Evolutionary conservation across 2,888 invertebrate species (phyloP).

Genomic region (Macroteleia sp.): DNA sequence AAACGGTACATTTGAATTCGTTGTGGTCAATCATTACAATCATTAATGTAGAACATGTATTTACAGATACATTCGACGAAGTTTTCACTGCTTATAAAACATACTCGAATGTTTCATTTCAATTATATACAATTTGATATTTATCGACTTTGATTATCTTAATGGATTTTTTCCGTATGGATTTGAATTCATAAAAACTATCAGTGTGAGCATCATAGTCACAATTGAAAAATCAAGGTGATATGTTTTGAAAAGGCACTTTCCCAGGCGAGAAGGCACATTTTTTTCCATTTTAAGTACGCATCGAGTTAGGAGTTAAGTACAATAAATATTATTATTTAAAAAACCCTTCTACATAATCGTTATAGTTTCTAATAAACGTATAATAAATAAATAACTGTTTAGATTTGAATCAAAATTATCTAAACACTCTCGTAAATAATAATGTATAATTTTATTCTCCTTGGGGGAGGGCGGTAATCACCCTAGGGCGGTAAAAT

Average conservation of each 20-base stretch:
- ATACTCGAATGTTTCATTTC: slow-evolving; percentile 69
- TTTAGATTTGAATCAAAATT: too few relatives aligned
- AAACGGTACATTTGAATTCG: slow-evolving; percentile 34
- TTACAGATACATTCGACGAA: slow-evolving; percentile 71
- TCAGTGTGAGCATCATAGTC: slow-evolving; percentile 37
- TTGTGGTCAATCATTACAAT: slow-evolving; percentile 63
- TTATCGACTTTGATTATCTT: slow-evolving; percentile 63
- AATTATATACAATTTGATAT: slow-evolving; percentile 74
- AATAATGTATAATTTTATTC: too few relatives aligned
- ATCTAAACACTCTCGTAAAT: too few relatives aligned
- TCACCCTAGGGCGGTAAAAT: too few relatives aligned
- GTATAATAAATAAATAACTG: too few relatives aligned
- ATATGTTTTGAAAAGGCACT: slow-evolving; percentile 53
- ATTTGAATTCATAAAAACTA: slow-evolving; percentile 49
- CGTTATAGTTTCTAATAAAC: too few relatives aligned
- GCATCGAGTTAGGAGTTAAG: slow-evolving; percentile 36
- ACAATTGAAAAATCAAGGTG: slow-evolving; percentile 13
- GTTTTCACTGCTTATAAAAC: slow-evolving; percentile 69
- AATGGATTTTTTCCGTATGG: slow-evolving; percentile 50
- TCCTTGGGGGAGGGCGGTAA: too few relatives aligned
- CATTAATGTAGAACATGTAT: slow-evolving; percentile 71
- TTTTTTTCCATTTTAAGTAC: too few relatives aligned
- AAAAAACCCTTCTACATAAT: slow-evolving; percentile 30
- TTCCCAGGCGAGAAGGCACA: too few relatives aligned
- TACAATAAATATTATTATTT: slow-evolving; percentile 31